Percentiles rank a stretch among this genome's conserved stretches.
phyloP scores from a whole-genome alignment of 2,888 invertebrate genomes.

The Amblyjoppa proteus region DNA sequence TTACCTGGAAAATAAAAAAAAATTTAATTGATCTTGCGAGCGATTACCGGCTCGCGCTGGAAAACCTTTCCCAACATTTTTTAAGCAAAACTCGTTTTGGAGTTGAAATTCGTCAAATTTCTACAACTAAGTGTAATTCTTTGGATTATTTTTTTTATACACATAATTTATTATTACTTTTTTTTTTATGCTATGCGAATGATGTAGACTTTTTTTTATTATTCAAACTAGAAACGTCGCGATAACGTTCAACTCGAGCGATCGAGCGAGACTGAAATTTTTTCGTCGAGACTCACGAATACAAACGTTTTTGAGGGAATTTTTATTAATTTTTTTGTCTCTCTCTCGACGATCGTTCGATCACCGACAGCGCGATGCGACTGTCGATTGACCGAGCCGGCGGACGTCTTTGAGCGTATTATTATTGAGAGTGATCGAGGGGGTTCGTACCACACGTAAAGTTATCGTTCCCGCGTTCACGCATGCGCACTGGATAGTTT shows the following conservation, averaged over 20 bases:
- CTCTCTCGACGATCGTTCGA: neutral
- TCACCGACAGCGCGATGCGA: slow-evolving; percentile 6
- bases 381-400: slow-evolving; percentile 30
- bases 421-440: slow-evolving; percentile 55
- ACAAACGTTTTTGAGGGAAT: neutral
- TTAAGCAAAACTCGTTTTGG: neutral
- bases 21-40: neutral
- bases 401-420: slow-evolving; percentile 58
- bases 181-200: neutral
- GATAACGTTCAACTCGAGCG: neutral
- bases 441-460: slow-evolving; percentile 71
- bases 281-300: neutral
- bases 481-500: slow-evolving; percentile 79
- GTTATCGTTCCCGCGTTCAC: slow-evolving; percentile 80
- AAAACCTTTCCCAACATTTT: neutral
- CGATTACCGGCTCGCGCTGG: neutral
- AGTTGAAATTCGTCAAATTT: neutral
- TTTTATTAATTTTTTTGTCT: neutral
- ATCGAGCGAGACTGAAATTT: neutral
- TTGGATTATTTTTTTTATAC: neutral
- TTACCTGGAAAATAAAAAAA: slow-evolving; percentile 32
- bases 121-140: neutral
- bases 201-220: neutral
- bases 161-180: neutral
- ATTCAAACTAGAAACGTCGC: neutral